phyloP scores from a whole-genome alignment of 2,113 vertebrate species.

The Epinephelus moara region DNA sequence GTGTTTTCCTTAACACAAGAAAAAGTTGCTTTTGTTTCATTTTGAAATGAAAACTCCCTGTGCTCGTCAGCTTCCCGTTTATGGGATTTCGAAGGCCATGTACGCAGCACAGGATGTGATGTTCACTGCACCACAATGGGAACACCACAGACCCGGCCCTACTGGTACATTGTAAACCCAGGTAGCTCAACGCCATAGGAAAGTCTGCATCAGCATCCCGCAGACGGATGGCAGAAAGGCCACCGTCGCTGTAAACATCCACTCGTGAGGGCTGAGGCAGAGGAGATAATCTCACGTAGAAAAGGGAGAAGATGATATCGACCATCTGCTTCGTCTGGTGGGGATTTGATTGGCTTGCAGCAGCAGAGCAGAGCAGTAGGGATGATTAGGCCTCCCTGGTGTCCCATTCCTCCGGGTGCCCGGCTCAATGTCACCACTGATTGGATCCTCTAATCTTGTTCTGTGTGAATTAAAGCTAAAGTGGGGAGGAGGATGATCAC shows the following conservation, averaged over 20 bases:
- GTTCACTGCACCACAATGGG: neutral
- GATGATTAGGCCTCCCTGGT: conserved; percentile 74
- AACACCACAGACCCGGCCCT: neutral
- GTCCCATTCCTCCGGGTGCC: conserved; percentile 69
- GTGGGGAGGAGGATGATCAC: conserved; percentile 47
- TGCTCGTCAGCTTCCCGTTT: neutral
- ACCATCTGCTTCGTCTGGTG: conserved; percentile 76
- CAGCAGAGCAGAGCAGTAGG: conserved; percentile 41
- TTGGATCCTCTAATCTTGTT: conserved; percentile 82
- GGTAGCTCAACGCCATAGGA: conserved; percentile 11
- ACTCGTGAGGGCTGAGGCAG: conserved; percentile 39
- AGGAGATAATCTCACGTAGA: conserved; percentile 73
- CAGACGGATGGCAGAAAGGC: conserved; percentile 25
- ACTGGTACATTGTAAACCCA: neutral
- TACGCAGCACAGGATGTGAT: neutral
- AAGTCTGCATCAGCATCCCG: conserved; percentile 39
- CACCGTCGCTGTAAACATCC: conserved; percentile 24
- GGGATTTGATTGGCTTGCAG: conserved; percentile 68
- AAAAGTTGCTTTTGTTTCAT: neutral
- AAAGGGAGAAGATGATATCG: conserved; percentile 74
- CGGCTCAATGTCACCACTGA: conserved; percentile 79
- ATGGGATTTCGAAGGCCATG: neutral
- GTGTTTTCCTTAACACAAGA: neutral
- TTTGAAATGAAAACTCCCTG: neutral
- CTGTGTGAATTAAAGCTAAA: conserved; percentile 76